Conservation (phyloP, 2,888 invertebrate genomes). For the Dryobota labecula region DNA sequence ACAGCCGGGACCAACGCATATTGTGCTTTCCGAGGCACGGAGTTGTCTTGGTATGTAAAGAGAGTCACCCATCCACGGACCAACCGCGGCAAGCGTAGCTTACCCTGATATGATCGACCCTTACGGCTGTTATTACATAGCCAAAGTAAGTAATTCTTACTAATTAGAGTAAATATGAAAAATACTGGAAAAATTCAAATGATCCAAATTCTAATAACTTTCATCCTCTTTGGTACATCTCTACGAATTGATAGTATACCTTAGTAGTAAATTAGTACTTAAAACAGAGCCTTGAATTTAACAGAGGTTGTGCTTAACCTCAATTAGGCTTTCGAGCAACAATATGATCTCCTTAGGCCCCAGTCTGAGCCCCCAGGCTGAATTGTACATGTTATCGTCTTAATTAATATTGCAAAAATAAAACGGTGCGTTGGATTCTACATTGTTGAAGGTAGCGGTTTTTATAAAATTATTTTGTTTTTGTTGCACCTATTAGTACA, state of each 20-base stretch:
- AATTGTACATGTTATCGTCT: constrained; percentile 17
- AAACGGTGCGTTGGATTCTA: not conserved
- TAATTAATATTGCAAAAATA: constrained; percentile 35
- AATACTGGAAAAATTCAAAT: not conserved
- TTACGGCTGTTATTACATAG: too few relatives aligned
- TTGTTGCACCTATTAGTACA: constrained; percentile 1
- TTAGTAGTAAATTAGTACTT: constrained; percentile 20
- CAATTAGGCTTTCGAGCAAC: constrained; percentile 40
- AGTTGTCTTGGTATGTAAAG: too few relatives aligned
- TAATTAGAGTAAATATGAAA: not conserved
- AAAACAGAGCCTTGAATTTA: constrained; percentile 19
- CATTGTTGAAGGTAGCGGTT: not conserved
- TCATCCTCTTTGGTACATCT: not conserved
- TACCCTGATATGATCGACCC: too few relatives aligned
- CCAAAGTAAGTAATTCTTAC: too few relatives aligned
- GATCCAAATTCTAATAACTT: not conserved
- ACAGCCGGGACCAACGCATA: too few relatives aligned
- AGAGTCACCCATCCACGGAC: too few relatives aligned
- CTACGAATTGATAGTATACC: not conserved
- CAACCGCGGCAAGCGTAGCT: too few relatives aligned
- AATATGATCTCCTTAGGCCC: constrained; percentile 13
- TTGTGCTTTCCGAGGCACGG: too few relatives aligned
- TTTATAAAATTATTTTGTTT: not conserved
- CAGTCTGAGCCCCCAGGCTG: constrained; percentile 20
- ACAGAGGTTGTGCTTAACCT: constrained; percentile 10